Base-by-base conservation (phyloP, 2,888 invertebrate species). In the Lycophotia porphyrea region DNA sequence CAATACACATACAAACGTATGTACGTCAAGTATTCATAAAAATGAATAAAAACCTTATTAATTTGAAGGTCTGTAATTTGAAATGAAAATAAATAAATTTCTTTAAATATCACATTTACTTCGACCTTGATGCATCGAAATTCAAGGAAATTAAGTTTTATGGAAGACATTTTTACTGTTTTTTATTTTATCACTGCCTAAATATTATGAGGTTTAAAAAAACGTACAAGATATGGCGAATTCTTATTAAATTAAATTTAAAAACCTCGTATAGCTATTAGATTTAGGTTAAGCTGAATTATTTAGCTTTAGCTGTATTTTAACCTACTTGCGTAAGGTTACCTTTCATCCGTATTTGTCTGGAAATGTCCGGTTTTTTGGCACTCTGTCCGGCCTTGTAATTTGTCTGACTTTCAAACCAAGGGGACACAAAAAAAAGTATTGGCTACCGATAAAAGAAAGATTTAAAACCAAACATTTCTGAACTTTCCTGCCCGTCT, bases 1-100 rank as follows among this genome's bases (percentile, higher is more conserved):
- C 5, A 27, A 55, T 36, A 42, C 39, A 42, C 39, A 9, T 8
- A 49, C 11, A 49, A 9, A n/a, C 2, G 15, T 18, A 58, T 18
- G 31, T 31, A 31, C 18, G 58, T 58, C 60, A 60, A 60, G 21
- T 60, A 60, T 60, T 34, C 34, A 60, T 60, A 18, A n/a, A 13
- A 64, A 34, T 63, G n/a, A 76, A 47, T 69, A 77, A 52, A 71
- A 60, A 2, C 3, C 49, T 31, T 65, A 78, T 78, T 78, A 49
- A 42, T 15, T 78, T 52, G 64, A 78, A 78, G 64, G 78, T 49
- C 47, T 70, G 27, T 24, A 34, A 49, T 34, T 63, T 27, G 9
- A 27, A 49, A 49, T 21, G 24, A 65, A 65, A 27, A 64, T 31
- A 42, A 1, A 42, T 36, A 42, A 1, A 58, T 78, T 55, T 78